These are phyloP conservation scores for Zaprionus lachaisei DNA, from an alignment of 1,140 invertebrate genomes.

Conservation along the genomic window DNA sequence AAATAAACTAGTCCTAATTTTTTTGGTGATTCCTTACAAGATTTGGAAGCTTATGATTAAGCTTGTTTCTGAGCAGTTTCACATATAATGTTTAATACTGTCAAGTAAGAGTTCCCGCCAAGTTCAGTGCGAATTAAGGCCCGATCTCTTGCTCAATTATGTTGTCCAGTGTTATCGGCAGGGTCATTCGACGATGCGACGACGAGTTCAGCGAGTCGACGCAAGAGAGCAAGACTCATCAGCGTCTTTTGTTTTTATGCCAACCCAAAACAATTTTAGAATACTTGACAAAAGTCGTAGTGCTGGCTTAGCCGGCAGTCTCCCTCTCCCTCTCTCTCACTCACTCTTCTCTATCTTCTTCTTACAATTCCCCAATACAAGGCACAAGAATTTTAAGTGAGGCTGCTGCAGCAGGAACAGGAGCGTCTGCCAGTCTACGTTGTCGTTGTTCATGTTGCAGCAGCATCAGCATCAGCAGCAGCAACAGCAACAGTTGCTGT, in stretches of 20 bases:
- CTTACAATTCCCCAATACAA: slow-evolving; percentile 49
- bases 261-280: slow-evolving; percentile 74
- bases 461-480: background rate
- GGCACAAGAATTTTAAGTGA: slow-evolving; percentile 81
- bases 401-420: slow-evolving; percentile 45
- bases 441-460: slow-evolving; percentile 17
- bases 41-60: too few relatives aligned
- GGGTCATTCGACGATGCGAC: slow-evolving; percentile 40
- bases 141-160: background rate
- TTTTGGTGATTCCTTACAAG: too few relatives aligned
- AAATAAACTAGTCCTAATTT: too few relatives aligned
- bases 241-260: slow-evolving; percentile 76
- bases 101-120: background rate
- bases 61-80: too few relatives aligned
- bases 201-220: slow-evolving; percentile 11
- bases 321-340: background rate
- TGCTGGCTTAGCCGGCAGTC: background rate
- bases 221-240: slow-evolving; percentile 43
- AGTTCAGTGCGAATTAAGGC: background rate
- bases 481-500: slow-evolving; percentile 6
- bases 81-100: too few relatives aligned
- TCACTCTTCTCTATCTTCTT: background rate
- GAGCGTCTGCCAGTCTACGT: slow-evolving; percentile 48
- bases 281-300: slow-evolving; percentile 76
- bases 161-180: slow-evolving; percentile 42